These are phyloP conservation scores for Saguinus imperator DNA, from an alignment of 2,113 vertebrate genomes.

Conservation along the genomic window DNA sequence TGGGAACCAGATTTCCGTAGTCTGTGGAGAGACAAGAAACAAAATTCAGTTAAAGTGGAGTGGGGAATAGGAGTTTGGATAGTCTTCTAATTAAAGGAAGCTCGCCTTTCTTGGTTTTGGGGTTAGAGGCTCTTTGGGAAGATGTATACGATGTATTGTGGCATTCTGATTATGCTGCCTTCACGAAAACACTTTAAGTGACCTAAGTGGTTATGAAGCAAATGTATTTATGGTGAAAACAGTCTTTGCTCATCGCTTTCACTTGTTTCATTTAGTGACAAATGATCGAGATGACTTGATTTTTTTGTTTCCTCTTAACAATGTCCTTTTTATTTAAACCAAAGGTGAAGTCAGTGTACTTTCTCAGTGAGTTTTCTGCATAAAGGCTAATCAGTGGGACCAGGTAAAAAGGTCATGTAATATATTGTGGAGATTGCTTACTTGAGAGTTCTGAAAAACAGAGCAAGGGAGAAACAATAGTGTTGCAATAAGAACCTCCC, in stretches of 20 bases:
- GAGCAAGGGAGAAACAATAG: conserved; percentile 5
- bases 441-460: conserved; percentile 15
- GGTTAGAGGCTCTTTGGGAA: background rate
- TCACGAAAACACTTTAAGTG: conserved; percentile 21
- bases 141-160: background rate
- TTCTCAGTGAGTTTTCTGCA: conserved; percentile 50
- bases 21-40: conserved; percentile 40
- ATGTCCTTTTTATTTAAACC: conserved; percentile 59
- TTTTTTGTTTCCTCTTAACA: background rate
- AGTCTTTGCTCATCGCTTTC: conserved; percentile 66
- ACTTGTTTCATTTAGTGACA: conserved; percentile 18
- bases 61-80: background rate
- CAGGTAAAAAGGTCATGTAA: background rate
- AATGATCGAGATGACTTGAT: background rate
- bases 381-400: conserved; percentile 46
- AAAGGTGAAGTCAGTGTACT: conserved; percentile 70
- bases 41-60: background rate
- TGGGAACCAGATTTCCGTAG: conserved; percentile 9
- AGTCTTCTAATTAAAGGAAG: background rate
- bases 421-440: background rate
- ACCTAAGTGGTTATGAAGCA: conserved; percentile 52
- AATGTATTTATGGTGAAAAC: background rate
- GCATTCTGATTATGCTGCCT: conserved; percentile 42
- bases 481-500: conserved; percentile 55
- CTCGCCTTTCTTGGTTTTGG: background rate